Percentiles rank a stretch among this genome's conserved stretches.
phyloP scores from a whole-genome alignment of 2,113 vertebrate species.

The Crotalus horridus region DNA sequence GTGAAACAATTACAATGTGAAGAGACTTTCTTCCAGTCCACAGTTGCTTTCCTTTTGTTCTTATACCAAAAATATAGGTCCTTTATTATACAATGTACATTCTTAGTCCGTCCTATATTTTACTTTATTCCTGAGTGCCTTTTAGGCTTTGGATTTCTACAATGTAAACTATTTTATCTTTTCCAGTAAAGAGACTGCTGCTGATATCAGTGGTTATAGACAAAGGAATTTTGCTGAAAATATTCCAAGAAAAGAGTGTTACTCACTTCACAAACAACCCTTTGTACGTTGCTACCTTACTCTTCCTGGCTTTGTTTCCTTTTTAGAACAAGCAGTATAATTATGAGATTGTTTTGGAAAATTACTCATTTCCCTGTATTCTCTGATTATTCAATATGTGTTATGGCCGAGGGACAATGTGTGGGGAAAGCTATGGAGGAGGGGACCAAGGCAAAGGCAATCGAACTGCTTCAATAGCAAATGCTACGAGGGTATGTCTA shows the following conservation, averaged over 20 bases:
- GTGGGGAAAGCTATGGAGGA: not conserved
- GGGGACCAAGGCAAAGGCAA: not conserved
- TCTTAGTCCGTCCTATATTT: not conserved
- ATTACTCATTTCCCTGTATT: conserved; percentile 72
- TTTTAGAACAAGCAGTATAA: conserved; percentile 46
- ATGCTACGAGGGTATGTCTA: not conserved
- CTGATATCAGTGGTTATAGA: not conserved
- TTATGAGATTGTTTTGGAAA: conserved; percentile 57
- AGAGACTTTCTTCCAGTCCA: not conserved
- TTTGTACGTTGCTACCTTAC: conserved; percentile 58
- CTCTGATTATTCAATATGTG: conserved; percentile 54
- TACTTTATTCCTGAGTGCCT: not conserved
- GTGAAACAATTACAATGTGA: not conserved
- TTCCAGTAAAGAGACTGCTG: not conserved
- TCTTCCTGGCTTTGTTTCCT: conserved; percentile 72
- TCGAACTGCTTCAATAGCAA: not conserved
- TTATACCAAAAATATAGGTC: not conserved
- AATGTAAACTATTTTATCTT: not conserved
- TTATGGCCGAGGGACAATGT: conserved; percentile 37
- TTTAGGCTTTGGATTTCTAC: not conserved
- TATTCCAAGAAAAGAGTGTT: not conserved
- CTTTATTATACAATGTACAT: not conserved
- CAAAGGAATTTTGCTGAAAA: conserved; percentile 13
- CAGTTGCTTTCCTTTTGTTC: not conserved
- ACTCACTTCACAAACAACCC: not conserved